Evolutionary conservation across 1,140 invertebrate species (phyloP), one percentile per base, ranked within the genome.

Genomic region (Triops cancriformis): DNA sequence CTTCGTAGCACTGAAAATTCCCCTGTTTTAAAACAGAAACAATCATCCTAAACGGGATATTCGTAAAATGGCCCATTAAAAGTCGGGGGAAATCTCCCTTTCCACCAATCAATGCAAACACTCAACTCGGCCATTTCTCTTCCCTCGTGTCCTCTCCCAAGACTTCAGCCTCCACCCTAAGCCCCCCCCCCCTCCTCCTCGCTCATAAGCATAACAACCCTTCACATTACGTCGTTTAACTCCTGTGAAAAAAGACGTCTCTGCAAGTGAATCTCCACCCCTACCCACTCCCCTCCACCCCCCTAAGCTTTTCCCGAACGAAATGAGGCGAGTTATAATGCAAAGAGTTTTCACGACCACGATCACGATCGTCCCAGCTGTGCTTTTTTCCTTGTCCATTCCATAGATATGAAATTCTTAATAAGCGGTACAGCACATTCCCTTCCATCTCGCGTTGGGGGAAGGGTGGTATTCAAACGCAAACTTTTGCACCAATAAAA

Each of bases 351-450:
- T 64, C 51, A 64, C 7, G 51, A 64, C 51, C 51, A 64, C 7
- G 51, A 64, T 64, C 51, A 64, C 51, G 51, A 64, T 64, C 51
- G 51, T 64, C 51, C 51, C 51, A 64, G 51, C 51, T 64, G 51
- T 64, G 51, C n/a, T 64, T 64, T 64, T 23, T 23, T 23, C 51
- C 51, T 23, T 64, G 51, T 64, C 51, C 51, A 64, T 9, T 64
- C 51, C 10, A 64, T 64, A 64, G 51, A 64, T n/a, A 64, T 64
- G 51, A 64, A 23, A 23, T 64, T 64, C n/a, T 23, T 64, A 64
- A 64, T 64, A 64, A 64, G 23, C 10, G 14, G 51, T 23, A 18
- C 51, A 18, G 51, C 51, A 18, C 9, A 18, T n/a, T 23, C 45
- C 45, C 45, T 23, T 23, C 45, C n/a, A n/a, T 64, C 23, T 64